Percentiles rank a stretch among this genome's conserved stretches.
These are phyloP conservation scores for Chitala chitala DNA, from an alignment of 2,113 vertebrate genomes.

Conservation along the genomic window DNA sequence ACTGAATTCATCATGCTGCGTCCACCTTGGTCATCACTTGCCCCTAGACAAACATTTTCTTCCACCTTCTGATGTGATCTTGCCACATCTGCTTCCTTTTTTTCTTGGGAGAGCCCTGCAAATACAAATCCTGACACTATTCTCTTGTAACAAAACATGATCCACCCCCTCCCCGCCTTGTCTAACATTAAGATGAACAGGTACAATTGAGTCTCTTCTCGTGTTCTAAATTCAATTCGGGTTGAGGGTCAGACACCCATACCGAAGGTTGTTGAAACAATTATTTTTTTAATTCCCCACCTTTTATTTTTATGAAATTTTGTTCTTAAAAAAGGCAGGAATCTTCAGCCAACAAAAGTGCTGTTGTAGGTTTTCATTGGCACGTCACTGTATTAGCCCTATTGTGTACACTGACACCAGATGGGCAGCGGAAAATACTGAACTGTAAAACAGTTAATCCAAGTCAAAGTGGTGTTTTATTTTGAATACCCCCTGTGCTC, in stretches of 20 bases:
- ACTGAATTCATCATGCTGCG: conserved; percentile 8
- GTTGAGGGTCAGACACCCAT: neutral
- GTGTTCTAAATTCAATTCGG: neutral
- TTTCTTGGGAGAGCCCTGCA: neutral
- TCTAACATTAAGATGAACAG: neutral
- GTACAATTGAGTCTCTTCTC: neutral
- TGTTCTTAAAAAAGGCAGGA: too few species aligned
- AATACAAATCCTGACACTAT: neutral
- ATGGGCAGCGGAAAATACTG: too few species aligned
- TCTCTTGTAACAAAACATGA: neutral
- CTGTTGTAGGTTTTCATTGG: too few species aligned
- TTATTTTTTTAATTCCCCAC: too few species aligned
- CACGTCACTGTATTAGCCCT: too few species aligned
- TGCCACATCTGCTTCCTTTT: conserved; percentile 5
- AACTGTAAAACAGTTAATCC: too few species aligned
- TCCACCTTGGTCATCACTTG: neutral
- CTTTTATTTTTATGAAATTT: too few species aligned
- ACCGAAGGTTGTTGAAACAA: neutral
- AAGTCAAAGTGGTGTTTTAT: too few species aligned
- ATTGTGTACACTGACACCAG: too few species aligned
- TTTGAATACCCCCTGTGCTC: too few species aligned
- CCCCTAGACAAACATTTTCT: neutral
- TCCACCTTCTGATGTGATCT: neutral
- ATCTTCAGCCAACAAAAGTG: too few species aligned
- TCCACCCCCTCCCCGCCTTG: neutral